Conservation (phyloP, 2,797 vertebrate species). For the Gadopsis bispinosus region DNA sequence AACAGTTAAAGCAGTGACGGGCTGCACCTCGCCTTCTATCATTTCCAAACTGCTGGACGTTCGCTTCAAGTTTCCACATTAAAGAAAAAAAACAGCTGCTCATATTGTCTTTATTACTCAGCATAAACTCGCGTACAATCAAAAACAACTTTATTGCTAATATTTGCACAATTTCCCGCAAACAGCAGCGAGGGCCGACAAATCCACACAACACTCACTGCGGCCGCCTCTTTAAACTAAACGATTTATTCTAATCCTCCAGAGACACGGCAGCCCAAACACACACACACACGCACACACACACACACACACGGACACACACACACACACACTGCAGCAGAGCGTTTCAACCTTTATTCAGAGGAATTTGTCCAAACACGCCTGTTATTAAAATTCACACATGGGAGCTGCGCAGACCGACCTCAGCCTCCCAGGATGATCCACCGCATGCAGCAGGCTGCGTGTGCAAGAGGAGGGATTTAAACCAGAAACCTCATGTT, state of each 20-base stretch:
- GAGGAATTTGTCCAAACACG: background rate
- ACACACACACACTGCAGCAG: too few species aligned
- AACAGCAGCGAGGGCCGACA: conserved; percentile 17
- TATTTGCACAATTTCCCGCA: conserved; percentile 21
- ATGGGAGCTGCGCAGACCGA: background rate
- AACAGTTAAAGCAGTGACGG: too few species aligned
- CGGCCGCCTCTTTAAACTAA: conserved; percentile 31
- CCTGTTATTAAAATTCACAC: conserved; percentile 15
- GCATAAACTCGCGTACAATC: background rate
- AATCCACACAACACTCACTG: conserved; percentile 20
- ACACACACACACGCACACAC: conserved; percentile 14
- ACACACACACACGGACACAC: too few species aligned
- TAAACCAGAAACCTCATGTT: background rate
- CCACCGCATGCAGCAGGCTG: background rate
- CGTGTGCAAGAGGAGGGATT: background rate
- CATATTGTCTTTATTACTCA: conserved; percentile 3
- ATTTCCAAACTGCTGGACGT: background rate
- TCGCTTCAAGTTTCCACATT: background rate
- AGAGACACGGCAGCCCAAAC: conserved; percentile 21
- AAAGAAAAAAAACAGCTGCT: background rate
- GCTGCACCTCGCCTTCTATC: background rate
- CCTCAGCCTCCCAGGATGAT: background rate
- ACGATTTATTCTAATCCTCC: conserved; percentile 44
- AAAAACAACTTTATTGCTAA: background rate
- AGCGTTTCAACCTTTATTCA: background rate